Percentiles rank a stretch among this genome's conserved stretches.
phyloP scores from a whole-genome alignment of 2,113 vertebrate species.

The Pedetes capensis region DNA sequence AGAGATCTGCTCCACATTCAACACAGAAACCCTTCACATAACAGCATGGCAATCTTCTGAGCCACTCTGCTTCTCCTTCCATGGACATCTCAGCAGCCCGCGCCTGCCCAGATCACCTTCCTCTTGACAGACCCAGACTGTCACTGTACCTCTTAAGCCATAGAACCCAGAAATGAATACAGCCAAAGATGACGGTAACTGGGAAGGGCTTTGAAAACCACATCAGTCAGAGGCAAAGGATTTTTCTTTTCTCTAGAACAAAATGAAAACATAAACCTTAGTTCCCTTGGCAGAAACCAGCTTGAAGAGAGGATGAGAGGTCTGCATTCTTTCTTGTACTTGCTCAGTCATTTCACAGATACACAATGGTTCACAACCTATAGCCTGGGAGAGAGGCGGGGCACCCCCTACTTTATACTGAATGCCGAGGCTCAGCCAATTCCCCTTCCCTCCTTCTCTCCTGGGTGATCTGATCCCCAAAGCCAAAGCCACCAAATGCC shows the following conservation, averaged over 20 bases:
- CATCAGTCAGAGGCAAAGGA: not conserved
- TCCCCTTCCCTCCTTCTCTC: not conserved
- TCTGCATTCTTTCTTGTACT: not conserved
- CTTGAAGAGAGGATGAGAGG: not conserved
- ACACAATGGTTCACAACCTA: not conserved
- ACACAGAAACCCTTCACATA: not conserved
- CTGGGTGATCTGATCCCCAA: not conserved
- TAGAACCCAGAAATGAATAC: not conserved
- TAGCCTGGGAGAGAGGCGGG: not conserved
- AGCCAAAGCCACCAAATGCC: not conserved
- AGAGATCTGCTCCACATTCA: not conserved
- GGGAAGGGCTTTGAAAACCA: not conserved
- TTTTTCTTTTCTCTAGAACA: not conserved
- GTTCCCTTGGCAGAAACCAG: not conserved
- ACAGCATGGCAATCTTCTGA: no score
- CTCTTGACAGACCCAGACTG: not conserved
- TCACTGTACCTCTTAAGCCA: not conserved
- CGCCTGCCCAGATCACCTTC: not conserved
- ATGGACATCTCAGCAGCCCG: not conserved
- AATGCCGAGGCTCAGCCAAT: not conserved
- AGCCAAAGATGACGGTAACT: not conserved
- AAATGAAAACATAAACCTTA: not conserved
- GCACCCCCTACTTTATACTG: not conserved
- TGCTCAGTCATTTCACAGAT: not conserved
- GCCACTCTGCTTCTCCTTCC: no score